A percentile compares a stretch with the other conserved stretches of the same genome.
Conservation (phyloP, 2,113 vertebrate genomes). For the Trachemys scripta region DNA sequence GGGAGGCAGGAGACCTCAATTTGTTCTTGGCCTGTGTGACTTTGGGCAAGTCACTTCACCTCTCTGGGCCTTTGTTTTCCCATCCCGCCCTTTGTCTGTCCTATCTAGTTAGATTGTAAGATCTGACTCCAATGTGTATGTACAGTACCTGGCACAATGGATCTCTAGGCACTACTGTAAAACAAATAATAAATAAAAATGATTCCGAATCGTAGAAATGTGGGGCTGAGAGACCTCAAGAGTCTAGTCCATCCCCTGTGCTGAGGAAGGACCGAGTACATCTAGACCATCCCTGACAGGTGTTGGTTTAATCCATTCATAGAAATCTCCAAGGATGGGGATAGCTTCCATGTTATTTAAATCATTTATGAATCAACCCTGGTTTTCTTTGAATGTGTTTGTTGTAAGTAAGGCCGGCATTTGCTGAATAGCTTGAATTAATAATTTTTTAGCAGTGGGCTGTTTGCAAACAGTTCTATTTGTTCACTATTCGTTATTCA, state of each 20-base stretch:
- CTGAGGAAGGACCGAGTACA: too few species aligned
- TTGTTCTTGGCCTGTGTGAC: neutral
- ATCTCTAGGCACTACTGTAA: fast-evolving
- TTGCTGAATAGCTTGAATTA: neutral
- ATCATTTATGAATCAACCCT: neutral
- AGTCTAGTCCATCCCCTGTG: neutral
- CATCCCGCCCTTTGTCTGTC: neutral
- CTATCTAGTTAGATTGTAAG: neutral
- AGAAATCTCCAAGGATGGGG: neutral
- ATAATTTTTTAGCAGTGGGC: neutral
- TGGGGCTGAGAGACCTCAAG: neutral
- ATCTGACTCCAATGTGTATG: neutral
- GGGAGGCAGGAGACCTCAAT: too few species aligned
- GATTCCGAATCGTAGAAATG: neutral
- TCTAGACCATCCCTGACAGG: too few species aligned
- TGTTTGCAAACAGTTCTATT: neutral
- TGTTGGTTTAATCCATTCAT: neutral
- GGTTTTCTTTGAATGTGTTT: neutral
- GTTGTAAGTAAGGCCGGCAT: neutral
- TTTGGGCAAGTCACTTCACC: neutral
- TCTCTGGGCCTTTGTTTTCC: neutral
- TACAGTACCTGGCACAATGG: neutral
- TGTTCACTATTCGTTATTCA: neutral
- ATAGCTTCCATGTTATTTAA: neutral
- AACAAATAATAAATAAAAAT: neutral